A percentile compares a stretch with the other conserved stretches of the same genome.
These are phyloP conservation scores for Nautilus pompilius DNA, from an alignment of 1,140 invertebrate species.

Conservation along the genomic window DNA sequence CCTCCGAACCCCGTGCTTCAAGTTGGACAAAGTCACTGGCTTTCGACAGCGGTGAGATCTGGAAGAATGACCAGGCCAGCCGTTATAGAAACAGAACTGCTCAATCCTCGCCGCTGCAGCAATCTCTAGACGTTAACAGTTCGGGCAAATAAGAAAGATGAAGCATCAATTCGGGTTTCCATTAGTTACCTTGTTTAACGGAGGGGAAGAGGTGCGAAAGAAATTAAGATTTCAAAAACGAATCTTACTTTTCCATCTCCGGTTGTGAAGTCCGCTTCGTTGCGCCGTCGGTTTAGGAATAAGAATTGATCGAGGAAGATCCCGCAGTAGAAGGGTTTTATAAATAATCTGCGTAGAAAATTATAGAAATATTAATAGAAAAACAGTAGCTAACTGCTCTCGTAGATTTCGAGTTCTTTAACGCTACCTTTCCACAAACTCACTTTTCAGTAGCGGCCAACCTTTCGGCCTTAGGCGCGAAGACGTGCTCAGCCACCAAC, in stretches of 20 bases:
- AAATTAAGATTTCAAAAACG: neutral
- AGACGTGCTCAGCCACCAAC: slow-evolving; percentile 94
- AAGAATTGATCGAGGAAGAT: slow-evolving; percentile 92
- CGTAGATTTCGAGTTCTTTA: slow-evolving; percentile 7
- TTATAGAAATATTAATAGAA: slow-evolving; percentile 1
- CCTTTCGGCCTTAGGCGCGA: slow-evolving; percentile 95
- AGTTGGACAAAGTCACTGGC: slow-evolving; percentile 8
- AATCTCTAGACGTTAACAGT: neutral
- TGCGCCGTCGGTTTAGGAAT: slow-evolving; percentile 84
- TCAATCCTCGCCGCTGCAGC: neutral
- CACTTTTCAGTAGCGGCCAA: slow-evolving; percentile 89
- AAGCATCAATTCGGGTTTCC: neutral
- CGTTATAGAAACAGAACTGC: neutral
- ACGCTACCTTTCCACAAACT: neutral
- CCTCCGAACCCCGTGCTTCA: neutral
- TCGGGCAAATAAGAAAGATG: no score
- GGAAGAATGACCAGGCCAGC: neutral
- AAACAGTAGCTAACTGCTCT: slow-evolving; percentile 13
- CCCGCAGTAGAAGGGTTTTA: slow-evolving; percentile 89
- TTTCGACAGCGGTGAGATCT: neutral
- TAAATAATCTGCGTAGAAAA: slow-evolving; percentile 66
- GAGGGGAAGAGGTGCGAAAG: no score
- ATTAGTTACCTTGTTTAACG: slow-evolving; percentile 4
- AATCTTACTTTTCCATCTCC: neutral
- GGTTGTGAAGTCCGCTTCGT: slow-evolving; percentile 71